Base-by-base conservation (phyloP, 2,888 invertebrate genomes). In the Epistrophe eligans region DNA sequence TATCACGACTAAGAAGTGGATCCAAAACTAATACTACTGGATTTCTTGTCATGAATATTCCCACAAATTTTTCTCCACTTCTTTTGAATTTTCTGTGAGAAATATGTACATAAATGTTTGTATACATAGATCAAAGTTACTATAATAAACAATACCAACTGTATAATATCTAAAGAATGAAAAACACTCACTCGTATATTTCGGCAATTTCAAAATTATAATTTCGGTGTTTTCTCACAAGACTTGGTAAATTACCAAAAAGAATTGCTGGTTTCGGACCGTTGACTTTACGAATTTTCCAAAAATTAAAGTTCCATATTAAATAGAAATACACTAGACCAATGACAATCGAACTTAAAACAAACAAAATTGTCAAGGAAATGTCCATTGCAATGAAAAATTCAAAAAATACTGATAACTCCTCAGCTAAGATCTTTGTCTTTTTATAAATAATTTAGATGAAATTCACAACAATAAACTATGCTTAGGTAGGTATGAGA, bases 11-110 rank as follows among this genome's bases (percentile, higher is more conserved):
- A 2, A 91, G 45, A 0, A 91, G 90, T 0, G 91, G 90, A 84
- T 92, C 92, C 11, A 90, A 88, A 0, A 92, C 4, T 0, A 93
- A 19, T 0, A 92, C 79, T 5, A 91, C 45, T 0, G 93, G 93
- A 0, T 64, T 85, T 4, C 89, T 84, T 4, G 90, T 83, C 10
- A 88, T 88, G 62, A 90, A 93, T 7, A 93, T 88, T 0, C 93
- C 93, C 13, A 92, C 89, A 45, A 91, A 90, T 43, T 57, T 76
- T 10, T 80, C 80, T 1, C 79, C 79, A 7, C 28, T 35, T 45
- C 45, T 79, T 17, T 80, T 74, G 24, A 60, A 80, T n/a, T 40
- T 15, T 11, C 80, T 45, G 6, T 2, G 40, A 40, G 40, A 40
- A 40, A 40, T 9, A 38, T 38, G 28, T 5, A 35, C 35, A 35